A percentile compares a stretch with the other conserved stretches of the same genome.
These are phyloP conservation scores for Lepus oiostolus DNA, from an alignment of 2,797 vertebrate species.

Conservation along the genomic window DNA sequence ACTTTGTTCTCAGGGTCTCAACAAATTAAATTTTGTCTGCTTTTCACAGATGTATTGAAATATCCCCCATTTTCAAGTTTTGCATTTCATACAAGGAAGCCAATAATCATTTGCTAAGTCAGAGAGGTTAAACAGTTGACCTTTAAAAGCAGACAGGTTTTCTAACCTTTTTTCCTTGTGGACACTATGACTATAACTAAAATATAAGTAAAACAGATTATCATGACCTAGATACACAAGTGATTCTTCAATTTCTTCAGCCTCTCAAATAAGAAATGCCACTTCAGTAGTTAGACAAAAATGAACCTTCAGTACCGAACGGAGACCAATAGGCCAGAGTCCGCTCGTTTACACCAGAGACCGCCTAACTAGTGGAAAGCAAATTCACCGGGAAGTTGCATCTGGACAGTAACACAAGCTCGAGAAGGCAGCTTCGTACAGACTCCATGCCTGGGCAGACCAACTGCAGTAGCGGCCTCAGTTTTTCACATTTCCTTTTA, in stretches of 20 bases:
- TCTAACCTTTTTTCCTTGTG: not conserved
- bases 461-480: not conserved
- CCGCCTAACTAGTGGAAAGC: not conserved
- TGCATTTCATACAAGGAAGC: constrained; percentile 23
- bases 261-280: not conserved
- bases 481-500: not conserved
- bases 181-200: not conserved
- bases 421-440: not conserved
- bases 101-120: constrained; percentile 24
- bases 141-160: no score
- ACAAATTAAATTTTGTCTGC: constrained; percentile 39
- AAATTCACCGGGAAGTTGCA: constrained; percentile 38
- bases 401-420: not conserved
- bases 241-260: constrained; percentile 19
- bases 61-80: constrained; percentile 22
- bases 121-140: constrained; percentile 8
- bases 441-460: not conserved
- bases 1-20: not conserved
- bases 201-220: not conserved
- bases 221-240: not conserved
- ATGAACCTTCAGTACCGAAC: constrained; percentile 19
- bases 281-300: constrained; percentile 31
- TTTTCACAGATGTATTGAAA: constrained; percentile 48
- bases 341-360: not conserved
- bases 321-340: not conserved